Evolutionary conservation across 2,113 vertebrate genomes (phyloP), one percentile per base, ranked within the genome.

Genomic region (Mixornis gularis): DNA sequence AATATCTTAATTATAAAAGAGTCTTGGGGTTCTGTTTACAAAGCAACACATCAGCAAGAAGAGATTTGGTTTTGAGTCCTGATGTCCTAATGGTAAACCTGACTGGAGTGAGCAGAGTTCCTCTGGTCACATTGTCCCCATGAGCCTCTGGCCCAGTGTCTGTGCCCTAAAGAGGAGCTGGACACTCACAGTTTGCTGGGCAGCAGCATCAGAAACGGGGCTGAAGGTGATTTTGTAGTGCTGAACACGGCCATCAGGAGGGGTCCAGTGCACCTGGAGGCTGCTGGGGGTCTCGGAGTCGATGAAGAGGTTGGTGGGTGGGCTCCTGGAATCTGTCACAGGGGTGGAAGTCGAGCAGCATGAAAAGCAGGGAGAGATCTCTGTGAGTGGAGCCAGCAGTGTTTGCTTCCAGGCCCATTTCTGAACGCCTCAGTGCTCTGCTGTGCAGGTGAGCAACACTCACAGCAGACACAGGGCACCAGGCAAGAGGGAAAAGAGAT

Each of bases 211-310:
- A 17, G 96, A 98, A 66, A 98, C 97, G 0, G 98, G 97, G 1
- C 49, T 83, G 46, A 98, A 99, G 59, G 96, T 97, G 64, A 99
- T 96, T 5, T 90, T 98, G 91, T 99, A 99, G 96, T 98, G 98
- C 30, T 98, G 98, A 1, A 99, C 95, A 0, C 97, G 98, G 29
- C 98, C 97, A 0, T 98, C 98, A 0, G 98, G 98, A 15, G 98
- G 97, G 4, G 93, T 95, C 98, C 99, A 99, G 71, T 96, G 98
- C 91, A 99, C 95, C 86, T 96, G 82, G 52, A 99, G 88, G 95
- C 98, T 98, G 92, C 96, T 96, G 6, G 98, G 96, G 0, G 97
- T 98, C 97, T 99, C 98, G 0, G 98, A 98, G 8, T 97, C 97
- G 11, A 99, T 95, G 11, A 95, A 89, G 49, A 99, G 97, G 48